Base-by-base conservation (phyloP, 2,888 invertebrate species). In the Drosophila kanekoi region DNA sequence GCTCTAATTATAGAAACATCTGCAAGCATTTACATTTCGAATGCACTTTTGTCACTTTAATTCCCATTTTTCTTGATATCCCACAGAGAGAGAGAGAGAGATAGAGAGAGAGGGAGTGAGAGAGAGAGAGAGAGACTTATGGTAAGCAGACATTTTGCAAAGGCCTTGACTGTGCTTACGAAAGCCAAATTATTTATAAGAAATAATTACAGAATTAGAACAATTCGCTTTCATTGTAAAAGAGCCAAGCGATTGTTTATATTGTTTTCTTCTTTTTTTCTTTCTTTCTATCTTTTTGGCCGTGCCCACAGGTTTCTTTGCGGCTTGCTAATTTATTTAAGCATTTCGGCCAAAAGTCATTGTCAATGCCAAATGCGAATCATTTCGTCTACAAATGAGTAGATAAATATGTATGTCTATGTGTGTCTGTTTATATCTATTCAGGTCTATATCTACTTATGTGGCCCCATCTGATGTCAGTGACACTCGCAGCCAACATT, bases 361-460 rank as follows among this genome's bases (percentile, higher is more conserved):
- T 85, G 85, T 81, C 85, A 85, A 89, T 89, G 85, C 89, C 87
- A 85, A 81, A 72, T 75, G 81, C 86, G 86, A 85, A 85, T 75
- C 79, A 72, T 68, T 87, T 87, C 18, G 71, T 83, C 68, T 58
- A 67, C 79, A 71, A 68, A 71, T 67, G 68, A 66, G 44, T 62
- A 51, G 38, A 49, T 58, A 47, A 18, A 40, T 14, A 4, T 32
- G 33, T 32, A 49, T 16, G 20, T 32, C 23, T 32, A 49, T 16
- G 20, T 23, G 28, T 72, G 23, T 20, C 14, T 35, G 14, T 9
- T 23, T 13, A 51, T 23, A 16, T 38, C 14, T 16, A 23, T 62
- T 20, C 28, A 35, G 38, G 37, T 23, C 38, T 47, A 64, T 56
- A 60, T 51, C 47, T 73, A 65, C 48, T 43, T 56, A 57, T 69